Percentiles rank a stretch among this genome's conserved stretches.
Conservation (phyloP, 1,140 invertebrate genomes). For the Drosophila ogumai region DNA sequence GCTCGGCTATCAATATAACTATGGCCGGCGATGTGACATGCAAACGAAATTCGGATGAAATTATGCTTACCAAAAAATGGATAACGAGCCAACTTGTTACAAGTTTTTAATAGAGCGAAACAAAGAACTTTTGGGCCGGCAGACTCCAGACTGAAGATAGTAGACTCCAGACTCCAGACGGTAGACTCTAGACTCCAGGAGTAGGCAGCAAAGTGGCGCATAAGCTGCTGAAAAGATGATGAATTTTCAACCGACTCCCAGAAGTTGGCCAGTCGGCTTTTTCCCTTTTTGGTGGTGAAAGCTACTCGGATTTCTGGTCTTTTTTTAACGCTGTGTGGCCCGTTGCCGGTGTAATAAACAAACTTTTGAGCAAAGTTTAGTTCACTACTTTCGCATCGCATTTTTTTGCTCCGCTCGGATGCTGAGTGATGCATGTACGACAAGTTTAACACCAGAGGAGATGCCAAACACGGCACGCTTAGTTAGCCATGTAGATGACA, state of each 20-base stretch:
- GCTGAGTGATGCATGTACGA: constrained; percentile 62
- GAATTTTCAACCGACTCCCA: constrained; percentile 73
- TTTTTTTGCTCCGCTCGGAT: constrained; percentile 26
- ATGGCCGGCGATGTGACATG: constrained; percentile 52
- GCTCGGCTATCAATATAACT: constrained; percentile 70
- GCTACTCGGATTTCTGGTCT: constrained; percentile 50
- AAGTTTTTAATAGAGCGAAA: constrained; percentile 82
- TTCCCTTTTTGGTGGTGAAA: constrained; percentile 15
- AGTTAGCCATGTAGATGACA: constrained; percentile 83
- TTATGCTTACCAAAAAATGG: constrained; percentile 62
- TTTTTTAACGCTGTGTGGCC: constrained; percentile 33
- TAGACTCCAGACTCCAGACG: constrained; percentile 8
- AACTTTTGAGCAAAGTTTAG: constrained; percentile 81
- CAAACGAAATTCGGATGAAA: constrained; percentile 61
- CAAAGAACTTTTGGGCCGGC: constrained; percentile 41
- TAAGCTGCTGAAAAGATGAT: constrained; percentile 82
- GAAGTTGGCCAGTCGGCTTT: constrained; percentile 34
- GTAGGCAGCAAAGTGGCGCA: constrained; percentile 70
- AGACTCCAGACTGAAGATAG: constrained; percentile 21
- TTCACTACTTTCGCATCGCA: constrained; percentile 57
- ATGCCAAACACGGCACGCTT: constrained; percentile 79
- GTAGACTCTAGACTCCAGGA: constrained; percentile 6
- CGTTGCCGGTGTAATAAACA: constrained; percentile 81
- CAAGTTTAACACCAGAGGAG: constrained; percentile 72
- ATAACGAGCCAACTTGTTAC: constrained; percentile 80